phyloP scores from a whole-genome alignment of 2,797 vertebrate species.

The Hapalemur alaotrensis region DNA sequence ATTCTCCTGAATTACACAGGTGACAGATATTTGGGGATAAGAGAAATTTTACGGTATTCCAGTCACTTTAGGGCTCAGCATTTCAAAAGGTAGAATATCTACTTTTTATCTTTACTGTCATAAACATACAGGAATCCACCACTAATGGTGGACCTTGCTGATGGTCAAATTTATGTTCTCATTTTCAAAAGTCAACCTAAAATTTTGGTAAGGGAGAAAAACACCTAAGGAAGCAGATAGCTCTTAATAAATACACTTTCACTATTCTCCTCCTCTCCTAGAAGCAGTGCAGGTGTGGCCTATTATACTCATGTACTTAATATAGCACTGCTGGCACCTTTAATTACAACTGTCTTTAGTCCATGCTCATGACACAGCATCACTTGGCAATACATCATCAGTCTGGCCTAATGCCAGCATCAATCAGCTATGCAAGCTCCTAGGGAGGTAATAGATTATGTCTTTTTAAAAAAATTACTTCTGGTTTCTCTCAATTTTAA shows the following conservation, averaged over 20 bases:
- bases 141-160: not conserved
- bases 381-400: not conserved
- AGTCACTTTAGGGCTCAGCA: not conserved
- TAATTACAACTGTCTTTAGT: conserved; percentile 36
- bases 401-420: conserved; percentile 20
- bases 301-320: not conserved
- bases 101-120: not conserved
- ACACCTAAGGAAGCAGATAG: not conserved
- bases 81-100: not conserved
- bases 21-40: not conserved
- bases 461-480: not conserved
- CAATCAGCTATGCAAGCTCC: conserved; percentile 33
- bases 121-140: not conserved
- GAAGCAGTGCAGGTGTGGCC: not conserved
- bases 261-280: not conserved
- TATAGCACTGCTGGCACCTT: not conserved
- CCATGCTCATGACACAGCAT: not conserved
- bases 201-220: not conserved
- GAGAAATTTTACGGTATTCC: not conserved
- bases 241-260: not conserved
- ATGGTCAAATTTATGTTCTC: not conserved
- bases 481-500: conserved; percentile 35
- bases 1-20: not conserved
- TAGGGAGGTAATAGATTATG: not conserved
- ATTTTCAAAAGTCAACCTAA: not conserved